Evolutionary conservation across 2,888 invertebrate genomes (phyloP), one percentile per base, ranked within the genome.

Genomic region (Sesamia inferens): DNA sequence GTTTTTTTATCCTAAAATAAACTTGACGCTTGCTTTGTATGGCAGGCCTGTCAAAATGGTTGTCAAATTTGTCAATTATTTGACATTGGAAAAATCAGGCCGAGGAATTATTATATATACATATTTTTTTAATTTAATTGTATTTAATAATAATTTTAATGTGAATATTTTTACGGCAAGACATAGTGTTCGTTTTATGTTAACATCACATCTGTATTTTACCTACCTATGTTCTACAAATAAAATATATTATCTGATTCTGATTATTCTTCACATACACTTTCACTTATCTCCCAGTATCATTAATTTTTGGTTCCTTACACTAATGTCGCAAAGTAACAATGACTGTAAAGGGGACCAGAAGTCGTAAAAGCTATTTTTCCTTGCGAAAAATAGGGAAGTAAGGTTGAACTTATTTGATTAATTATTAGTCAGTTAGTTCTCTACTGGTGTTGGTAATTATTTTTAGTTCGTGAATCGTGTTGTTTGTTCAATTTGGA

Each of bases 251-350:
- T 48, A 5, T n/a, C n/a, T 55, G 63, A 55, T 62, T 74, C 55
- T 31, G 0, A 19, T n/a, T 19, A 63, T 74, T 57, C 47, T 24
- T 42, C 57, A 73, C 63, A 74, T 14, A 62, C 62, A 48, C n/a
- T 59, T 39, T 31, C 31, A 75, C 51, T 65, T 74, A 74, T 31
- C 31, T 31, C 66, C 31, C 19, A 13, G 44, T 44, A 39, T 65
- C 19, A 59, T 76, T 66, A 76, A 76, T 76, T 76, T 59, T 31
- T 59, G 54, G 66, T 47, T 39, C 76, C 44, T 19, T 22, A 10
- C 48, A 22, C 22, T 64, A 76, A 51, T 14, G 44, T 64, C 6
- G 51, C 74, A 22, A 42, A 65, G 58, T 74, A 76, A 65, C 44
- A 54, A 59, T 75, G 65, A 51, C 59, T 74, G 76, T 74, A 74